Evolutionary conservation across 2,113 vertebrate species (phyloP), one percentile per base, ranked within the genome.

Genomic region (Ochotona curzoniae): DNA sequence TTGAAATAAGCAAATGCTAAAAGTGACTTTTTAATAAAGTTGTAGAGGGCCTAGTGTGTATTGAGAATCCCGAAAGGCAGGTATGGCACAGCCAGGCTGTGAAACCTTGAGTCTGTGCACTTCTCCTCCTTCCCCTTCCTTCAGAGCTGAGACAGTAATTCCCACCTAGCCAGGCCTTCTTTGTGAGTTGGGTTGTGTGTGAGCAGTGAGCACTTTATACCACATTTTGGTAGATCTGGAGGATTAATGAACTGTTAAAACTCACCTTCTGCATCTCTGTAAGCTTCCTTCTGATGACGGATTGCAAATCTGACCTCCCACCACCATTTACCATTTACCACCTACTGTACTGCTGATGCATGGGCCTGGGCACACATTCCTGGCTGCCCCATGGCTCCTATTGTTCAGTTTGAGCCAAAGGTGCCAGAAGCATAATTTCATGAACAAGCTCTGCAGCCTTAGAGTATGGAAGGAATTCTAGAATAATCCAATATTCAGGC

Each of bases 181-280:
- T 69, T 12, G 1, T 0, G 44, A 47, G 44, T 49, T 35, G 15
- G 17, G 49, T 38, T 32, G 63, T 87, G 85, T 83, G 80, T 32
- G 69, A 92, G 71, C 70, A 9, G 80, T 32, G 69, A 92, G 71
- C 70, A 9, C 38, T 47, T 49, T 17, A 61, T 20, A 75, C 47
- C 18, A 83, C 38, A 76, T 80, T 93, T 94, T 1, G 0, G 63
- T 89, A 87, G 28, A 71, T 76, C 81, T 94, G 92, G 80, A 89
- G 71, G n/a, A 92, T 93, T 89, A 93, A 94, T 28, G 91, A 94
- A 69, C 81, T 94, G 83, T 60, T 91, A 51, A 87, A 70, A 81
- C 38, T 73, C 8, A 4, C 69, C 26, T 13, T 54, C 18, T 94
- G 96, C 49, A 76, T 95, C 71, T 93, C 73, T 44, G 64, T 25